Evolutionary conservation across 2,888 invertebrate genomes (phyloP), one percentile per base, ranked within the genome.

Genomic region (Drosophila antonietae): DNA sequence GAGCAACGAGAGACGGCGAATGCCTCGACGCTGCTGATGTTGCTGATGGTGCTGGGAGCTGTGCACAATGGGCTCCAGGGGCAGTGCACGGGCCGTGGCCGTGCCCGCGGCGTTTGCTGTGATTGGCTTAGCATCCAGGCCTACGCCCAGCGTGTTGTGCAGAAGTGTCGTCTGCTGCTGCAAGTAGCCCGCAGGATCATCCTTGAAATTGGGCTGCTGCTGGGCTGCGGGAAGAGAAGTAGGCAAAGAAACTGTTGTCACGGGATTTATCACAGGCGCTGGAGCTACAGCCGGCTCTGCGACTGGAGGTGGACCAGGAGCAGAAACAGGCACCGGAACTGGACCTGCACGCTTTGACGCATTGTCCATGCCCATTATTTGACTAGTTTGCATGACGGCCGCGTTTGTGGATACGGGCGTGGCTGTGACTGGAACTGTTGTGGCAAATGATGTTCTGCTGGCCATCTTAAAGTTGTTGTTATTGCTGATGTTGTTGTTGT

Each of bases 181-280:
- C 80, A 98, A 93, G 93, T 97, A 98, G 3, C 97, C 98, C 88
- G 96, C 96, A 0, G 98, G 97, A 92, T 98, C 97, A 80, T 98
- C 98, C 94, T 98, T 95, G 91, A 97, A 98, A 39, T 97, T 97
- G 2, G 97, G 97, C 75, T 75, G 76, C 51, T 52, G 52, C 64
- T 74, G 81, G 10, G 62, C 41, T 15, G 73, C n/a, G 8, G 75
- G n/a, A 14, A 18, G 73, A 28, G 62, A 9, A 15, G 31, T 43
- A n/a, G 78, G 15, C 46, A 12, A 28, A 0, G 68, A 15, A 35
- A 49, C 35, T 18, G 49, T 33, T 10, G 69, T 23, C 20, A 67
- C 62, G n/a, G 64, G 60, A 73, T 79, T 88, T 83, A 83, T 83
- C 83, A 83, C 83, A 88, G 74, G 85, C 56, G 63, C 57, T 43